Evolutionary conservation across 2,888 invertebrate genomes (phyloP), one percentile per base, ranked within the genome.

Genomic region (Calliopum simillimum): DNA sequence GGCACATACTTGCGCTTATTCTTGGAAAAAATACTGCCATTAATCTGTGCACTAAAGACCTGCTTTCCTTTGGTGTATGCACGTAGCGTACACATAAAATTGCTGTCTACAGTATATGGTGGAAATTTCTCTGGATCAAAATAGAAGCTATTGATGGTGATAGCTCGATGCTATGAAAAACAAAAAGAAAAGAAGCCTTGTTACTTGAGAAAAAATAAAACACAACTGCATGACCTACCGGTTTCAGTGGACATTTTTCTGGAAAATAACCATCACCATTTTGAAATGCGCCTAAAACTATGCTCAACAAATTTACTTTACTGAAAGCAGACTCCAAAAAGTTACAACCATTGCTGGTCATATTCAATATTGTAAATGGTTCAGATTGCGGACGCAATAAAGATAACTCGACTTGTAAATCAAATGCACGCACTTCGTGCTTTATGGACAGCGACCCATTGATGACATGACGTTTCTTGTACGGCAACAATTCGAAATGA

Each of bases 111-210:
- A 21, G 21, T 16, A n/a, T 14, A 51, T 2, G 51, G 19, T 21
- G 51, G 51, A 21, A 51, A 51, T 3, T 21, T 51, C n/a, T 51
- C 51, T 21, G 51, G 51, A 21, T 51, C 51, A 16, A 51, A n/a
- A 5, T 14, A 51, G 51, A 51, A 51, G 51, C 5, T 16, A 16
- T 51, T 21, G 19, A 51, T 51, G 51, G 14, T 19, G 12, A 51
- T 4, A 12, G 11, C 1, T 2, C 11, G 2, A 11, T 21, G 19
- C 51, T 51, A 11, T 12, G 5, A 14, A 4, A 51, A 19, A 4
- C 0, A 19, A n/a, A 51, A 21, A 19, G 1, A n/a, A 3, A 19
- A 6, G 1, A 8, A 8, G 13, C 46, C 46, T 12, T 8, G 46
- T 12, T 49, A 51, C 8, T 33, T 33, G 1, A 33, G 5, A 6